These are phyloP conservation scores for Pseudomyrmex sp. DNA, from an alignment of 1,140 invertebrate species.

Conservation along the genomic window DNA sequence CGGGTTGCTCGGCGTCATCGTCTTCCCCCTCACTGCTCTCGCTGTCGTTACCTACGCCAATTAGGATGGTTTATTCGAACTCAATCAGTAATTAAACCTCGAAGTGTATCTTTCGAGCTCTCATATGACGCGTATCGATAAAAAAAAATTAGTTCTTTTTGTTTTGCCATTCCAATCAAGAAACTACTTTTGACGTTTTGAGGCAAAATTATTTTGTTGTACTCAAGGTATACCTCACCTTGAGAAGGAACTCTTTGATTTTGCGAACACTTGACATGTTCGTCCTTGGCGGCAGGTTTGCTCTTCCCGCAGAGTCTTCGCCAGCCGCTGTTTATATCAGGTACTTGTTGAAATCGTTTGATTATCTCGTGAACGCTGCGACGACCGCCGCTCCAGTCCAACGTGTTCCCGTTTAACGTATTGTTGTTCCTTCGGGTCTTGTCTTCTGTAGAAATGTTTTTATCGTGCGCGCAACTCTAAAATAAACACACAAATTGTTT, in stretches of 20 bases:
- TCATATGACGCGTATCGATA: no score
- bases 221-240: conserved; percentile 45
- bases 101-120: no score
- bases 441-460: conserved; percentile 65
- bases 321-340: conserved; percentile 79
- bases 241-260: conserved; percentile 77
- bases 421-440: conserved; percentile 66
- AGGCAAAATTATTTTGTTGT: no score
- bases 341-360: conserved; percentile 80
- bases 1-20: conserved; percentile 70
- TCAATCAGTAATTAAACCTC: not conserved
- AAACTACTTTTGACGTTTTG: no score
- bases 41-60: conserved; percentile 74
- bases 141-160: no score
- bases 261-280: conserved; percentile 74
- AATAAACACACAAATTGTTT: no score
- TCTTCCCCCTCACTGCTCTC: conserved; percentile 81
- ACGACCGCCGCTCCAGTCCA: conserved; percentile 74
- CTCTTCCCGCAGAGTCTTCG: conserved; percentile 69
- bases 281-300: conserved; percentile 72
- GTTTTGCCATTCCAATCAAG: no score
- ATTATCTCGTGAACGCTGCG: conserved; percentile 82
- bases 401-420: conserved; percentile 58
- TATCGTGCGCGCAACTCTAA: conserved; percentile 61
- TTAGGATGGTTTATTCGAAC: not conserved